A percentile compares a stretch with the other conserved stretches of the same genome.
Conservation (phyloP, 1,140 invertebrate genomes). For the Plectrocnemia conspersa region DNA sequence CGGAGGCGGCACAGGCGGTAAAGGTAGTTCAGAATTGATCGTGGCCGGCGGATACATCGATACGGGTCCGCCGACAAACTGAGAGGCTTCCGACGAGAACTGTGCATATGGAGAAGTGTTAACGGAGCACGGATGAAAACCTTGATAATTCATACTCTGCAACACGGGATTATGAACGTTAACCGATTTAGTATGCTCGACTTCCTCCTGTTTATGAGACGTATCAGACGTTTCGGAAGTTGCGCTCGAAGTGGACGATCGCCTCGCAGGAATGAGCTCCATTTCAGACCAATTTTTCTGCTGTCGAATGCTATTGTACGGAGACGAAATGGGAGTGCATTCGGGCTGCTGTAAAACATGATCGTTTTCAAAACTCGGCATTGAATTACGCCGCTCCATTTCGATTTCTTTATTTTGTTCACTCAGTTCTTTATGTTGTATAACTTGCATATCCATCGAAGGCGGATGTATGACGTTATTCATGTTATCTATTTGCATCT, state of each 20-base stretch:
- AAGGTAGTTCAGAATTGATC: conserved; percentile 55
- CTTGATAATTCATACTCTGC: conserved; percentile 47
- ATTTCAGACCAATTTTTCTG: conserved; percentile 69
- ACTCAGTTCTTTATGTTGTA: not conserved
- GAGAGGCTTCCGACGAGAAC: conserved; percentile 51
- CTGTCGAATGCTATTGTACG: conserved; percentile 58
- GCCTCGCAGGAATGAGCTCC: conserved; percentile 60
- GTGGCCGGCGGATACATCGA: conserved; percentile 56
- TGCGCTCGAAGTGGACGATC: conserved; percentile 64
- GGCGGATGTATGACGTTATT: too few species aligned
- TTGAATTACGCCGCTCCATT: conserved; percentile 29
- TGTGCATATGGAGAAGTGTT: conserved; percentile 51
- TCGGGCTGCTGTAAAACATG: conserved; percentile 52
- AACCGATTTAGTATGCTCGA: conserved; percentile 41
- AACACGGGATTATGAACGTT: conserved; percentile 42
- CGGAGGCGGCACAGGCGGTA: conserved; percentile 57
- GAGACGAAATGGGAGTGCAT: conserved; percentile 60
- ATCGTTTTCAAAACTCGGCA: conserved; percentile 47
- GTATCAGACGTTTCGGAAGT: conserved; percentile 57
- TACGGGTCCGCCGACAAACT: conserved; percentile 56
- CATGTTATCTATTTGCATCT: too few species aligned
- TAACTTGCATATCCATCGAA: not conserved
- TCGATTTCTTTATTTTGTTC: conserved; percentile 6
- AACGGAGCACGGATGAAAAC: conserved; percentile 44
- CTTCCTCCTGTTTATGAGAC: conserved; percentile 45